phyloP scores from a whole-genome alignment of 2,888 invertebrate genomes.

The Chaitophorus viminalis region DNA sequence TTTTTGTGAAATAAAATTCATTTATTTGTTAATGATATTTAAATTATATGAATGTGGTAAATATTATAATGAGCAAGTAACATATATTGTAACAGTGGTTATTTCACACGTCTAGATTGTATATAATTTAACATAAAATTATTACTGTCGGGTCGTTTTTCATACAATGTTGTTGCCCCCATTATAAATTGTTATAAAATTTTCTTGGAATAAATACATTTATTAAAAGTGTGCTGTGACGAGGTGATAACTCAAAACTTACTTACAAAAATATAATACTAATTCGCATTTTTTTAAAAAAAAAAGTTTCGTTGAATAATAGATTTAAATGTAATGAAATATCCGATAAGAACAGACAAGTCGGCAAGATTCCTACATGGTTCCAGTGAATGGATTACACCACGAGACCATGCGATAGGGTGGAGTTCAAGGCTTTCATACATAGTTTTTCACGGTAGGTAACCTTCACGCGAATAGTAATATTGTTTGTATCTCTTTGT shows the following conservation, averaged over 20 bases:
- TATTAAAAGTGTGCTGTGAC: neutral
- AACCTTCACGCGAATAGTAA: constrained; percentile 52
- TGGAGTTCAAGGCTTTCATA: constrained; percentile 47
- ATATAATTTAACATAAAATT: too few species aligned
- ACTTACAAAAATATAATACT: neutral
- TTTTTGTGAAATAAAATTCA: too few species aligned
- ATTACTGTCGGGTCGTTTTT: too few species aligned
- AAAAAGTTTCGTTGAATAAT: neutral
- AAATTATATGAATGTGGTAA: too few species aligned
- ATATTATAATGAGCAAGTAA: too few species aligned
- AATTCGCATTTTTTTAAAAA: neutral
- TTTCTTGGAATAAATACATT: neutral
- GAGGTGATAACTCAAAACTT: neutral
- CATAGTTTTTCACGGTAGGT: constrained; percentile 52
- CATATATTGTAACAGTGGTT: too few species aligned
- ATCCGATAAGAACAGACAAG: neutral
- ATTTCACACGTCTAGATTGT: too few species aligned
- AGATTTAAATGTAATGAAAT: neutral
- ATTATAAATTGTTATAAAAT: neutral
- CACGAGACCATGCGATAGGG: neutral
- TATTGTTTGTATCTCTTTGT: constrained; percentile 50
- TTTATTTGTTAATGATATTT: too few species aligned
- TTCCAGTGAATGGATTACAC: constrained; percentile 28
- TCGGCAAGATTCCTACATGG: neutral
- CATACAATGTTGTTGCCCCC: too few species aligned